These are phyloP conservation scores for Gibbula magus DNA, from an alignment of 2,888 invertebrate species.

Conservation along the genomic window DNA sequence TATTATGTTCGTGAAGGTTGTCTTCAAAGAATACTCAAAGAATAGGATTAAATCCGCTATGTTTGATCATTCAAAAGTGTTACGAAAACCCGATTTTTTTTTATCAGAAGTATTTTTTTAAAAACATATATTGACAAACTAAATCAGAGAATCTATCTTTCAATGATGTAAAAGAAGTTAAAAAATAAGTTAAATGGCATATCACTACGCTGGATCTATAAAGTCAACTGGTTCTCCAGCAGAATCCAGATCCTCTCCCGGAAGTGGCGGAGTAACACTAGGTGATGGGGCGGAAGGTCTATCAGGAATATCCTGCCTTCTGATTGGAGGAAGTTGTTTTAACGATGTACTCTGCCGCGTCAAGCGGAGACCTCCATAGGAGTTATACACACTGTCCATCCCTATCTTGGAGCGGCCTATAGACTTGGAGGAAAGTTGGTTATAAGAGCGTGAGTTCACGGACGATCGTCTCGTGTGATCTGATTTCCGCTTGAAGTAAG, in stretches of 20 bases:
- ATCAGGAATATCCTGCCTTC: constrained; percentile 49
- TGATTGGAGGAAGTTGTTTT: constrained; percentile 56
- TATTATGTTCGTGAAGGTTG: too few relatives aligned
- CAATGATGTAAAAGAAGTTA: too few relatives aligned
- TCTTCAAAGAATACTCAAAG: too few relatives aligned
- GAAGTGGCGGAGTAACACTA: constrained; percentile 51
- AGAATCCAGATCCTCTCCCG: constrained; percentile 34
- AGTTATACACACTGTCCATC: background rate
- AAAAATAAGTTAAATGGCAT: too few relatives aligned
- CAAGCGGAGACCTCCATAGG: background rate
- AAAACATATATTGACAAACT: too few relatives aligned
- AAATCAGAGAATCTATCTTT: too few relatives aligned
- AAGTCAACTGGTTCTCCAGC: constrained; percentile 60
- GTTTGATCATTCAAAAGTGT: too few relatives aligned
- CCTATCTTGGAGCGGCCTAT: background rate
- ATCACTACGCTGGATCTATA: constrained; percentile 45
- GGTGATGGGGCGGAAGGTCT: constrained; percentile 61
- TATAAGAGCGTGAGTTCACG: background rate
- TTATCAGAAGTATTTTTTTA: too few relatives aligned
- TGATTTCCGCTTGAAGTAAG: background rate
- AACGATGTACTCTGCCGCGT: constrained; percentile 12
- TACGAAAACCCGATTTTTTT: too few relatives aligned
- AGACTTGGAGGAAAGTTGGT: constrained; percentile 4
- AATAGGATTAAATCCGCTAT: too few relatives aligned
- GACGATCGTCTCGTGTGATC: background rate